phyloP scores from a whole-genome alignment of 2,113 vertebrate species.

The Lagenorhynchus albirostris region DNA sequence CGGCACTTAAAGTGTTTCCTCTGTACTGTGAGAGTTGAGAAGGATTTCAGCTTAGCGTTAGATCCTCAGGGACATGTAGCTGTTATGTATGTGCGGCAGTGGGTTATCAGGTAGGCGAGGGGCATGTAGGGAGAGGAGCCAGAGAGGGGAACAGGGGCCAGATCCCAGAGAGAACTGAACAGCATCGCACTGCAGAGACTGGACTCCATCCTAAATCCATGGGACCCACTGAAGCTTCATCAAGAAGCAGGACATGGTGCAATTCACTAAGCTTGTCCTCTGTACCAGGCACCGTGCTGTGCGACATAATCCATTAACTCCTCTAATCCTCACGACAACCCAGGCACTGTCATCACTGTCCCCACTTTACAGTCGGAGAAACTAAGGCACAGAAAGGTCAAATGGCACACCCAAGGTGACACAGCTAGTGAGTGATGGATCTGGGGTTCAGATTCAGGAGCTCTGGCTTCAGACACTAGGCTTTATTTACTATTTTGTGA shows the following conservation, averaged over 20 bases:
- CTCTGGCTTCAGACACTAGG: not conserved
- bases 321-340: not conserved
- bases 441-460: not conserved
- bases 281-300: not conserved
- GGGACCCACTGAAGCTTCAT: rapidly evolving
- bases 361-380: not conserved
- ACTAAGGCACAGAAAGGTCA: not conserved
- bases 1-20: not conserved
- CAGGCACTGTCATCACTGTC: rapidly evolving
- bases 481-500: not conserved
- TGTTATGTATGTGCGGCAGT: rapidly evolving
- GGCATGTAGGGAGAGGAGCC: not conserved
- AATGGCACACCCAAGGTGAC: not conserved
- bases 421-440: not conserved
- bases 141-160: no score
- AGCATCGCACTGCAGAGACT: not conserved
- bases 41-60: not conserved
- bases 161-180: not conserved
- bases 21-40: not conserved
- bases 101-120: not conserved
- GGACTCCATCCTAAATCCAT: not conserved
- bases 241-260: not conserved
- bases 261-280: not conserved
- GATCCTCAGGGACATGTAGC: not conserved
- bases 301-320: rapidly evolving